Evolutionary conservation across 2,113 vertebrate genomes (phyloP).

Genomic region (Panurus biarmicus): DNA sequence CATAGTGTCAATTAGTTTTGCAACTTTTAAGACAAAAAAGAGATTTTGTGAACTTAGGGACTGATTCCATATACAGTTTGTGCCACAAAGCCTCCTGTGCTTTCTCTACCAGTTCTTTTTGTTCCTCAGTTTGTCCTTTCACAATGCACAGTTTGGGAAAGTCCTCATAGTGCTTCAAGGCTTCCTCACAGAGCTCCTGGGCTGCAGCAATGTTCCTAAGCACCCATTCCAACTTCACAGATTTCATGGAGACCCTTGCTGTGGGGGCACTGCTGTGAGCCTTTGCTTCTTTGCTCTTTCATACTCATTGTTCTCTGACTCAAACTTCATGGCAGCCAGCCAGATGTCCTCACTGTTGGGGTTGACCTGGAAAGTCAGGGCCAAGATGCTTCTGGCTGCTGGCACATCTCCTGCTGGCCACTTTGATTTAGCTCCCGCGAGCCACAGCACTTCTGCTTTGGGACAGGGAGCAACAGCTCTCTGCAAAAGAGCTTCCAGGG

Average conservation of each 20-base stretch:
- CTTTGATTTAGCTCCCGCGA: slow-evolving; percentile 93
- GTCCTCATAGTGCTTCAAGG: slow-evolving; percentile 86
- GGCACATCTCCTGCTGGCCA: slow-evolving; percentile 90
- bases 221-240: slow-evolving; percentile 92
- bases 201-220: slow-evolving; percentile 84
- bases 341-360: slow-evolving; percentile 97
- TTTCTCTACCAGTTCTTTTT: slow-evolving; percentile 79
- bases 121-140: slow-evolving; percentile 89
- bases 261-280: slow-evolving; percentile 89
- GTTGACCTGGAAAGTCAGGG: slow-evolving; percentile 93
- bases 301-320: slow-evolving; percentile 91
- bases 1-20: neutral
- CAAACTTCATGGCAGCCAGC: slow-evolving; percentile 90
- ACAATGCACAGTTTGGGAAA: slow-evolving; percentile 97
- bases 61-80: neutral
- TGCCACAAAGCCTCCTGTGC: slow-evolving; percentile 77
- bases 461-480: slow-evolving; percentile 90
- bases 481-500: slow-evolving; percentile 87
- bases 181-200: slow-evolving; percentile 88
- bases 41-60: neutral
- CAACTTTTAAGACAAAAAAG: neutral
- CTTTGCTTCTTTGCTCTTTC: slow-evolving; percentile 88
- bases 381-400: slow-evolving; percentile 90
- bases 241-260: slow-evolving; percentile 94
- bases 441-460: slow-evolving; percentile 92